Conservation (phyloP, 2,797 vertebrate genomes). For the Pagetopsis macropterus region DNA sequence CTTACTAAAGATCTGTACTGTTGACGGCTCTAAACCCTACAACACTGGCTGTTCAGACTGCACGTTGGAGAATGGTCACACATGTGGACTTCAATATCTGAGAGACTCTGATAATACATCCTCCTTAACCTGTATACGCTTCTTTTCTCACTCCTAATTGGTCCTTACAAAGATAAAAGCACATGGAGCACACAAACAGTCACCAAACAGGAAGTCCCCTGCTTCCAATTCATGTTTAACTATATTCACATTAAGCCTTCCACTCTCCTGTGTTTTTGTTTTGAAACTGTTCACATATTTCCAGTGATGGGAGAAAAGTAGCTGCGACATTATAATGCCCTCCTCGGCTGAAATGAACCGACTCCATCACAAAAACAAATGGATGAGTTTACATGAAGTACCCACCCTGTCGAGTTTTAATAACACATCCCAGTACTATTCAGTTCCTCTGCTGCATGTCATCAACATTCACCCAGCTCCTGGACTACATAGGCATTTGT, state of each 20-base stretch:
- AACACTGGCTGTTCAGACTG: conserved; percentile 67
- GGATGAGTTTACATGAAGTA: conserved; percentile 29
- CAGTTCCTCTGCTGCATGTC: background rate
- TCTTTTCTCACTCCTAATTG: background rate
- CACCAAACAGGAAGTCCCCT: conserved; percentile 8
- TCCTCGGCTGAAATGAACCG: conserved; percentile 5
- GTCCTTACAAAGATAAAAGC: conserved; percentile 26
- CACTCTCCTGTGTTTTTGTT: too few species aligned
- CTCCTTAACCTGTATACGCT: background rate
- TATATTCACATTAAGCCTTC: conserved; percentile 13
- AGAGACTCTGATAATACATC: conserved; percentile 34
- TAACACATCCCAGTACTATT: conserved; percentile 24
- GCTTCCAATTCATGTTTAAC: conserved; percentile 7
- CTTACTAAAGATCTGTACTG: conserved; percentile 48
- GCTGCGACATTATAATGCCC: conserved; percentile 12
- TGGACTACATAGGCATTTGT: background rate
- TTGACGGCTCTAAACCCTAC: conserved; percentile 64
- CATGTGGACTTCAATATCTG: conserved; percentile 20
- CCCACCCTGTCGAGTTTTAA: conserved; percentile 23
- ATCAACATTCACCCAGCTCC: conserved; percentile 19
- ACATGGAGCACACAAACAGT: conserved; percentile 15
- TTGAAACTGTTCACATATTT: too few species aligned
- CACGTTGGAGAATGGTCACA: conserved; percentile 33
- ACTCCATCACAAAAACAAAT: conserved; percentile 26
- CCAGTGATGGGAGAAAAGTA: background rate